Conservation (phyloP, 2,888 invertebrate genomes). For the Amphipoea lucens region DNA sequence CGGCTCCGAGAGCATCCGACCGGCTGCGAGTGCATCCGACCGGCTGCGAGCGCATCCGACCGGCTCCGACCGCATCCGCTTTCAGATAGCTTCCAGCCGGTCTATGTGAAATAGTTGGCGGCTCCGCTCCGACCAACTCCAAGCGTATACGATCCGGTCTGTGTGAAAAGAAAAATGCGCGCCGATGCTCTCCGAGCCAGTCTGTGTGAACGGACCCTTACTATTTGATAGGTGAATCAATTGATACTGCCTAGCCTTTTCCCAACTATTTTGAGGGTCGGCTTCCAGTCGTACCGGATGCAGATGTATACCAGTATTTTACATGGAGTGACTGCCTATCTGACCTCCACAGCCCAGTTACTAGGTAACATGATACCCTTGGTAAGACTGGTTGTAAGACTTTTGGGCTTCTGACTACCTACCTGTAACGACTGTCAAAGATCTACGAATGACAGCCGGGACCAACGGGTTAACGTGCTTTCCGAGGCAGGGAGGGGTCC, state of each 20-base stretch:
- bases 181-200: no score
- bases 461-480: not conserved
- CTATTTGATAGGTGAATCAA: conserved; percentile 7
- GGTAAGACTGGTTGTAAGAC: not conserved
- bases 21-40: no score
- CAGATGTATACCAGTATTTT: not conserved
- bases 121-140: no score
- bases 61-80: no score
- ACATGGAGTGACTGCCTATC: not conserved
- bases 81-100: no score
- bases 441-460: not conserved
- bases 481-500: not conserved
- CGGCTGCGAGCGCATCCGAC: no score
- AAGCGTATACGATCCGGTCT: no score
- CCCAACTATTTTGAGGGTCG: not conserved
- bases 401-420: not conserved
- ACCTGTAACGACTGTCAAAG: not conserved
- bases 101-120: no score
- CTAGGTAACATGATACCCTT: not conserved
- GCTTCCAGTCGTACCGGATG: not conserved
- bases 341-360: not conserved
- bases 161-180: no score
- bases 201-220: no score
- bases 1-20: no score
- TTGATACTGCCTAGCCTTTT: not conserved